Base-by-base conservation (phyloP, 2,113 vertebrate species). In the Brachypodius melanocephalos region DNA sequence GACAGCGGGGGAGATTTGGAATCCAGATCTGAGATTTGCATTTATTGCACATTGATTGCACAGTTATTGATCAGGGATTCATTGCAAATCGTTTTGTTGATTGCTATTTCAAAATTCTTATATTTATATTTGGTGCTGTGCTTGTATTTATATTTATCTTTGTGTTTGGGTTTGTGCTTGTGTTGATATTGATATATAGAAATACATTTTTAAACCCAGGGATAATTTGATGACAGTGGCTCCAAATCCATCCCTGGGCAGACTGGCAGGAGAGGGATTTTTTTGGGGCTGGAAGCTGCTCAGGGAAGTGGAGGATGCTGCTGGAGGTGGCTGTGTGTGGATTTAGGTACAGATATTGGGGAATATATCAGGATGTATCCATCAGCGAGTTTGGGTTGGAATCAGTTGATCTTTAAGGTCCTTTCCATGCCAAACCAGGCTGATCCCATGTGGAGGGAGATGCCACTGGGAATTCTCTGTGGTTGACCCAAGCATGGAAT, bases 281-380 rank as follows among this genome's bases (percentile, higher is more conserved):
- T 11, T 36, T 51, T 31, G 9, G 59, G 32, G 20, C 14, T 52
- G 77, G 85, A 34, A 45, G 36, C 46, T 24, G 62, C 66, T 76
- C 13, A 40, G 68, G 55, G 67, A 31, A 16, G 21, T 7, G 61
- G 42, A 20, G 26, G 86, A 5, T 25, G 51, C 43, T 54, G 4
- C 0, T 9, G 61, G 14, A 28, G 65, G 29, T 8, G 78, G 29
- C 63, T 49, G 34, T 22, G 65, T 59, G 78, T 29, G 31, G n/a
- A 2, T 31, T 1, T 40, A 25, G 49, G 4, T 66, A 15, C 74
- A 63, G 54, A 24, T 21, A 3, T 4, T 34, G 12, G 66, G 19
- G 67, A 17, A 51, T 43, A 1, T 1, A 4, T 3, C 2, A 8
- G 66, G 42, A 21, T 9, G 1, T 3, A 1, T 17, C 74, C 3